Conservation (phyloP, 2,113 vertebrate species). For the Phalacrocorax aristotelis region DNA sequence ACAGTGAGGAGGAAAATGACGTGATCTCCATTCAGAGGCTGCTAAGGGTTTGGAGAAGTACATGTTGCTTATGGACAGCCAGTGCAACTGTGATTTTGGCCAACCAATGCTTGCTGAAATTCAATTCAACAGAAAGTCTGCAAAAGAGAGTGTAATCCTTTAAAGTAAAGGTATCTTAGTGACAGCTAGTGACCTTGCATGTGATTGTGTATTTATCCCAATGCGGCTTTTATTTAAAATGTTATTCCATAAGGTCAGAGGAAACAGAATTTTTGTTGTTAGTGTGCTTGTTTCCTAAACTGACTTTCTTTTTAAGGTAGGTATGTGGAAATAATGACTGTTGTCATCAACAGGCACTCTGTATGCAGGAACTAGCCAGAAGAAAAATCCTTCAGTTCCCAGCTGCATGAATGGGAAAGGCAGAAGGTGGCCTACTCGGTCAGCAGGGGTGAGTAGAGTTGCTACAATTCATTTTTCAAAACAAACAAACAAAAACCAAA, state of each 20-base stretch:
- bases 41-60: neutral
- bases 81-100: neutral
- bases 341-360: neutral
- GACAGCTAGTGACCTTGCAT: neutral
- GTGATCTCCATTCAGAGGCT: neutral
- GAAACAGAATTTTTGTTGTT: neutral
- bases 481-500: neutral
- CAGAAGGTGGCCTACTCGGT: neutral
- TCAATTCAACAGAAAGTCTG: neutral
- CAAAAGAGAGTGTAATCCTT: neutral
- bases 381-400: neutral
- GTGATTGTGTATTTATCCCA: neutral
- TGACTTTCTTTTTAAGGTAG: slow-evolving; percentile 3
- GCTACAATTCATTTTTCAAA: neutral
- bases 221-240: neutral
- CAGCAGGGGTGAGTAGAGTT: slow-evolving; percentile 49
- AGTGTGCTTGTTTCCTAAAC: neutral
- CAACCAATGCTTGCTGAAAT: neutral
- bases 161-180: neutral
- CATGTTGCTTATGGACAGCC: neutral
- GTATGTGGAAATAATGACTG: slow-evolving; percentile 14
- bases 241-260: neutral
- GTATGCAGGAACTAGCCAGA: neutral
- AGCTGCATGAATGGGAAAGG: neutral
- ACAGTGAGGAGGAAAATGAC: neutral